phyloP scores from a whole-genome alignment of 2,113 vertebrate species.

The Podilymbus podiceps region DNA sequence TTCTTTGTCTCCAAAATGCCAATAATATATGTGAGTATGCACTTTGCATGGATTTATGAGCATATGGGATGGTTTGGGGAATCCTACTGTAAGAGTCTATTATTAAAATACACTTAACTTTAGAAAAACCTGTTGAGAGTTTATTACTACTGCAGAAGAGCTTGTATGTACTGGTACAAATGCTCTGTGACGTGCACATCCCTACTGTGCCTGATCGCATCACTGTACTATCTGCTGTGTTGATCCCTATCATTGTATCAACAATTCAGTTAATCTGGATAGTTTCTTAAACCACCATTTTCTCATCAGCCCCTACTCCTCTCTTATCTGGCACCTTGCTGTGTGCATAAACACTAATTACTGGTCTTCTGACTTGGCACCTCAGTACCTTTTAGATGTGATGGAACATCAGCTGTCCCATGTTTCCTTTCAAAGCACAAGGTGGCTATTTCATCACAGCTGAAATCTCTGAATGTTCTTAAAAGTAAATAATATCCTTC shows the following conservation, averaged over 20 bases:
- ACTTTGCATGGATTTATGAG: background rate
- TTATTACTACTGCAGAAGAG: background rate
- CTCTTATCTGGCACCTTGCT: background rate
- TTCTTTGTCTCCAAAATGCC: background rate
- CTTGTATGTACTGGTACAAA: background rate
- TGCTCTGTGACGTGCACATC: background rate
- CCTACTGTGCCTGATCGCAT: background rate
- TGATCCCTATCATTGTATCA: background rate
- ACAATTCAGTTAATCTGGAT: background rate
- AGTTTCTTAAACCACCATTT: slow-evolving; percentile 34
- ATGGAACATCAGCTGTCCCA: background rate
- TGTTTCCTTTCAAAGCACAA: background rate
- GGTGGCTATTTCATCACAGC: slow-evolving; percentile 39
- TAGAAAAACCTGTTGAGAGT: background rate
- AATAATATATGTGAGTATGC: background rate
- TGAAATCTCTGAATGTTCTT: slow-evolving; percentile 44
- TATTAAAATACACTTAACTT: background rate
- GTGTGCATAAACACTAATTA: background rate
- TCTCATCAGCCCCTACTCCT: background rate
- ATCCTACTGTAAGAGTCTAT: background rate
- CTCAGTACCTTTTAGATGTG: background rate
- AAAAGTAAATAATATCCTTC: slow-evolving; percentile 61
- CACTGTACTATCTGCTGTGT: background rate
- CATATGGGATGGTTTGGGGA: background rate
- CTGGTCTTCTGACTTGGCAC: background rate